A percentile compares a stretch with the other conserved stretches of the same genome.
These are phyloP conservation scores for Hyposoter didymator DNA, from an alignment of 2,888 invertebrate species.

Conservation along the genomic window DNA sequence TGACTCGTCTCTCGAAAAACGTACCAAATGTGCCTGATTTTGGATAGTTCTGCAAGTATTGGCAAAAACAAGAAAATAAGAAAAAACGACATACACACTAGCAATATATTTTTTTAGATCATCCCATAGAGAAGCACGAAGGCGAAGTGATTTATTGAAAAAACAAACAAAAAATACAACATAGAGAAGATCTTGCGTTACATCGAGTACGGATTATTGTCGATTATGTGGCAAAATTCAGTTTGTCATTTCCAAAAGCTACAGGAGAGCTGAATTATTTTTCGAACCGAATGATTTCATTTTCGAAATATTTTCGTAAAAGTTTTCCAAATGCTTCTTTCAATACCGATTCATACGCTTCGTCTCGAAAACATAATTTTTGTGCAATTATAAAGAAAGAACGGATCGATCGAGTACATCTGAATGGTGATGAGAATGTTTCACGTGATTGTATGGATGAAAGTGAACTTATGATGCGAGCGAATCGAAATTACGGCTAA, in stretches of 20 bases:
- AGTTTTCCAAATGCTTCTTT: neutral
- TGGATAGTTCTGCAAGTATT: conserved; percentile 58
- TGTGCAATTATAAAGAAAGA: conserved; percentile 34
- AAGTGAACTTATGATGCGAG: conserved; percentile 19
- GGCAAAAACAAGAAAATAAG: conserved; percentile 14
- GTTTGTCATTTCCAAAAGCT: neutral
- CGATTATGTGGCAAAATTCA: neutral
- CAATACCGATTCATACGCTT: neutral
- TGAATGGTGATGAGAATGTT: conserved; percentile 46
- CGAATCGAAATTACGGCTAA: conserved; percentile 50
- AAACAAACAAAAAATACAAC: neutral
- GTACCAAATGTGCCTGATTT: conserved; percentile 67
- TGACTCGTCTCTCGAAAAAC: conserved; percentile 56
- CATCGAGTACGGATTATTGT: neutral
- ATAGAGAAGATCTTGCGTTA: neutral
- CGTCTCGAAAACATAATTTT: conserved; percentile 40
- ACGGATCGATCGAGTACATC: conserved; percentile 18
- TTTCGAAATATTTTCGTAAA: neutral
- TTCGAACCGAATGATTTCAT: neutral
- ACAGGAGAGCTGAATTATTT: neutral
- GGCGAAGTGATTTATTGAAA: neutral
- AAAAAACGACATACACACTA: conserved; percentile 46
- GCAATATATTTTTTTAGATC: conserved; percentile 62
- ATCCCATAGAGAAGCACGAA: conserved; percentile 41
- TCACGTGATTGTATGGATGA: conserved; percentile 48